A percentile compares a stretch with the other conserved stretches of the same genome.
phyloP scores from a whole-genome alignment of 2,113 vertebrate species.

The Coreoperca whiteheadi region DNA sequence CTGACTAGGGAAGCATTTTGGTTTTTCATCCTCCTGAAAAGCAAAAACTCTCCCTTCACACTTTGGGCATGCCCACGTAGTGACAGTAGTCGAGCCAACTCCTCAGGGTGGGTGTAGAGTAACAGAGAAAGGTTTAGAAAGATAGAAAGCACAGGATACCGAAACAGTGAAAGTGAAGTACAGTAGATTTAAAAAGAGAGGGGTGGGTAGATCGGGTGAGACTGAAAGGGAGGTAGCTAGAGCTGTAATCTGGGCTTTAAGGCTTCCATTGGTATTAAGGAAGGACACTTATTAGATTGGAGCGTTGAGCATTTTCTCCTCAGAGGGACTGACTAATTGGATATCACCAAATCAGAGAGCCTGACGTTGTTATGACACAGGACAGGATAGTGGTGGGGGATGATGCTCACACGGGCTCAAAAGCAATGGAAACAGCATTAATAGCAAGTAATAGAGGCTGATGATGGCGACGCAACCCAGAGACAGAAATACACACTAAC shows the following conservation, averaged over 20 bases:
- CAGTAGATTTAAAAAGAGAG: background rate
- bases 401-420: background rate
- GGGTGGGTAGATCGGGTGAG: background rate
- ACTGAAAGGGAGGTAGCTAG: background rate
- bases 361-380: conserved; percentile 47
- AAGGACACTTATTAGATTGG: conserved; percentile 65
- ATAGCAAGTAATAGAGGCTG: conserved; percentile 8
- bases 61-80: conserved; percentile 21
- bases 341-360: conserved; percentile 68
- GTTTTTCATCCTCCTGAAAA: conserved; percentile 27
- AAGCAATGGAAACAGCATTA: conserved; percentile 44
- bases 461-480: conserved; percentile 9
- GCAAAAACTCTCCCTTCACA: conserved; percentile 19
- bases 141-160: background rate
- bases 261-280: conserved; percentile 63
- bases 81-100: conserved; percentile 18
- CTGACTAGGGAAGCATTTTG: conserved; percentile 21
- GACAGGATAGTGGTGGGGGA: conserved; percentile 25
- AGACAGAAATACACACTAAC: background rate
- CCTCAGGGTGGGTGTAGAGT: conserved; percentile 4
- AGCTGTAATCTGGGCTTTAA: conserved; percentile 72
- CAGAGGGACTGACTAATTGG: conserved; percentile 71
- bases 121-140: conserved; percentile 3
- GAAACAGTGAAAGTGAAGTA: conserved; percentile 12
- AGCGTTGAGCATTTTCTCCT: conserved; percentile 39